Base-by-base conservation (phyloP, 2,113 vertebrate genomes). In the Ophiodon elongatus region DNA sequence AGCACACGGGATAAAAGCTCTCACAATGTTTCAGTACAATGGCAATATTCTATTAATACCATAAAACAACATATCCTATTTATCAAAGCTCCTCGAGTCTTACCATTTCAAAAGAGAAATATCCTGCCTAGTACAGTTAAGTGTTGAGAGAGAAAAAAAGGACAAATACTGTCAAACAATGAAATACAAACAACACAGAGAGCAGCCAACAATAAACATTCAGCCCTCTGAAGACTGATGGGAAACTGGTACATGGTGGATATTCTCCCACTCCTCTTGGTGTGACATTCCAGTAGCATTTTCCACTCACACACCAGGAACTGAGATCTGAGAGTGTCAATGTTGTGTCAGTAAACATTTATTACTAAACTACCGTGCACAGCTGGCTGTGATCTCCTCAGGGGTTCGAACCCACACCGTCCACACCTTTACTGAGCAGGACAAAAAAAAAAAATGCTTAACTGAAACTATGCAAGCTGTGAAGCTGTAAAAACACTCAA, bases 81-180 rank as follows among this genome's bases (percentile, higher is more conserved):
- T 80, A 91, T 93, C 91, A 93, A 93, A 93, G 91, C 72, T 19
- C 29, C 52, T 78, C 39, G 47, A 62, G 64, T 62, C 73, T 27
- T 27, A 50, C 29, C 13, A 10, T 78, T 85, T 92, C 89, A 91
- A 90, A 91, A 81, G 81, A 80, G 72, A 91, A n/a, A 91, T 87
- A 87, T 91, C 93, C 91, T 89, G 90, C 33, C 70, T 21, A 8
- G 73, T 86, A 87, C 80, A 79, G 83, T 80, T 67, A 77, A 83
- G 80, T 76, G 81, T 85, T 25, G 60, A 37, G 69, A 67, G 45
- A 56, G 77, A 82, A 78, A 63, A 13, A 25, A 71, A 89, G 80
- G 70, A 89, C 76, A 90, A 91, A 92, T 88, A 76, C 31, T 10
- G 79, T 59, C 56, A 88, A 92, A 93, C 92, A 94, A 93, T 94